Conservation (phyloP, 1,140 invertebrate genomes). For the Globodera rostochiensis region DNA sequence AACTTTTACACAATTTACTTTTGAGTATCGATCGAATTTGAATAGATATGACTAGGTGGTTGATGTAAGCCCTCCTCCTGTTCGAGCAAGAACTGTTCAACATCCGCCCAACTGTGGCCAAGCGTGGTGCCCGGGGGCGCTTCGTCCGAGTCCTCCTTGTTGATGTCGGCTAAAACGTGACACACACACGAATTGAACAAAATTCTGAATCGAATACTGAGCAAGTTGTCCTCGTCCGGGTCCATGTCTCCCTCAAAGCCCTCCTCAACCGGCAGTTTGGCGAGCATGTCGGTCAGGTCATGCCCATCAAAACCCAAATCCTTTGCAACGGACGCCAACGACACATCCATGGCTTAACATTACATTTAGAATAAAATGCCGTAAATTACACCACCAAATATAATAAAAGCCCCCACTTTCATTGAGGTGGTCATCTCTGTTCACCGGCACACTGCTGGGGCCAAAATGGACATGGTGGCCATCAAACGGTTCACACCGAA, state of each 20-base stretch:
- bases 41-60: constrained; percentile 3
- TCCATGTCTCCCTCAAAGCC: constrained; percentile 39
- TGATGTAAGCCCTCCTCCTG: constrained; percentile 9
- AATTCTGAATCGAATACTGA: constrained; percentile 17
- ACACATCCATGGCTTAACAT: constrained; percentile 33
- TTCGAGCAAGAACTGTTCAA: constrained; percentile 42
- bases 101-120: constrained; percentile 48
- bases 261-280: constrained; percentile 40
- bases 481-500: background rate
- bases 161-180: constrained; percentile 29
- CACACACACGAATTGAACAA: background rate
- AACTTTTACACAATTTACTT: background rate
- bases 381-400: too few relatives aligned
- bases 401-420: background rate
- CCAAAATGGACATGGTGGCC: background rate
- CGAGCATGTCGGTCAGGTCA: constrained; percentile 45
- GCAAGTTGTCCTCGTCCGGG: constrained; percentile 36
- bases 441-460: background rate
- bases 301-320: constrained; percentile 45
- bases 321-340: constrained; percentile 43
- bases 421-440: background rate
- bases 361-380: background rate
- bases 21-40: constrained; percentile 1
- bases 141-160: constrained; percentile 39
- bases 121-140: constrained; percentile 26